phyloP scores from a whole-genome alignment of 23 tunicate genomes.

The Styela clava region DNA sequence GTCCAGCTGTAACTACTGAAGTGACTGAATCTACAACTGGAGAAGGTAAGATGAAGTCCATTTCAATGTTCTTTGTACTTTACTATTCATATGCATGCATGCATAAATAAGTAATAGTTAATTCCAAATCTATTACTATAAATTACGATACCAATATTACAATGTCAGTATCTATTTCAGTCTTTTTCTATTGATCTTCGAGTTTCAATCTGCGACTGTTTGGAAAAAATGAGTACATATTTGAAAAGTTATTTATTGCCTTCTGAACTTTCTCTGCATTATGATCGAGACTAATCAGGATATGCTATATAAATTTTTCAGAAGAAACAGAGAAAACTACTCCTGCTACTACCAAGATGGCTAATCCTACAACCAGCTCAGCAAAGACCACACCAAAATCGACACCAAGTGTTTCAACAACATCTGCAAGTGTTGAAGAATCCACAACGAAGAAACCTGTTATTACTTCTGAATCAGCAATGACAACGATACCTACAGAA shows the following conservation, averaged over 20 bases:
- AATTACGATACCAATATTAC: too few species aligned
- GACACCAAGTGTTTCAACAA: slow-evolving; percentile 18
- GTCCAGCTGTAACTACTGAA: slow-evolving; percentile 2
- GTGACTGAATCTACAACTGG: neutral
- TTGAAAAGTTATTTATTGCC: too few species aligned
- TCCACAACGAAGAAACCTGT: slow-evolving; percentile 22
- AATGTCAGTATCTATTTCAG: too few species aligned
- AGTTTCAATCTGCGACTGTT: too few species aligned
- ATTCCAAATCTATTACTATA: too few species aligned
- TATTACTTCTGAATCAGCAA: slow-evolving; percentile 5
- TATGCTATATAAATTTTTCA: too few species aligned
- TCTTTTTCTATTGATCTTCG: too few species aligned
- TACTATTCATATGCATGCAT: too few species aligned
- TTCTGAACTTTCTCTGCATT: too few species aligned
- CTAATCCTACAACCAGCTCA: slow-evolving; percentile 16
- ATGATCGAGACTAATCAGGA: too few species aligned
- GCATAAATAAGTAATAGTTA: too few species aligned
- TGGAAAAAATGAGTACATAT: too few species aligned
- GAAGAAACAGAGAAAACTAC: neutral
- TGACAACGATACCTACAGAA: slow-evolving; percentile 1
- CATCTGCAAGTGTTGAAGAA: slow-evolving; percentile 14
- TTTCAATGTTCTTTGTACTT: neutral
- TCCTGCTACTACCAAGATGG: slow-evolving; percentile 7
- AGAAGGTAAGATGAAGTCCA: neutral
- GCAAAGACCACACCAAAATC: slow-evolving; percentile 17